Evolutionary conservation across 2,797 vertebrate species (phyloP).

Genomic region (Falco berigora): DNA sequence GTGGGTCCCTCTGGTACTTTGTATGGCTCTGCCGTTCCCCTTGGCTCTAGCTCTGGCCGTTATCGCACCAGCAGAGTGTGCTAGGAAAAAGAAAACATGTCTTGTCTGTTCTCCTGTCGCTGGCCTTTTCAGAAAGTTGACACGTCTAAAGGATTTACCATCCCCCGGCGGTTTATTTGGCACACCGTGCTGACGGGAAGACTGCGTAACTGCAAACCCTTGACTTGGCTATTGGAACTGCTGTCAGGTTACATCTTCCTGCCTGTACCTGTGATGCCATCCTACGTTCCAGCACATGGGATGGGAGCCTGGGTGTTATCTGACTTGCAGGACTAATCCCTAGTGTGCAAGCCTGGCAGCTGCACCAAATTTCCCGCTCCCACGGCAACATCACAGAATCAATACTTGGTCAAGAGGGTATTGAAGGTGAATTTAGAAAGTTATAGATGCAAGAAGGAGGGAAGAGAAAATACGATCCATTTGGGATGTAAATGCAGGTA

Average conservation of each 20-base stretch:
- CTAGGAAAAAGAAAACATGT: rapidly evolving
- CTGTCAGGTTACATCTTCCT: background rate
- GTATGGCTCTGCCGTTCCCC: background rate
- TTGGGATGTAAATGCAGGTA: background rate
- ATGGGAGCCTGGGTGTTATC: background rate
- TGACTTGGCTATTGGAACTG: rapidly evolving
- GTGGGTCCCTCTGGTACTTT: background rate
- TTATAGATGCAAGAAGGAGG: background rate
- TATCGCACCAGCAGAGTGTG: background rate
- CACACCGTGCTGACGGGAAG: rapidly evolving
- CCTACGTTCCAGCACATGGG: background rate
- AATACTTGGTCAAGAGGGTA: background rate
- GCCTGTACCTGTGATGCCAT: rapidly evolving
- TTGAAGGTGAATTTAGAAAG: background rate
- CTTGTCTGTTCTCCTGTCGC: rapidly evolving
- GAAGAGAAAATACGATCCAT: background rate
- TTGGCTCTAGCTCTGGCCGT: background rate
- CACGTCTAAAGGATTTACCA: background rate
- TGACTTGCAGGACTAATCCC: background rate
- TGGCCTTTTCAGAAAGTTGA: background rate
- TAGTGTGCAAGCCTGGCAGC: rapidly evolving
- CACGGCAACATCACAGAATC: background rate
- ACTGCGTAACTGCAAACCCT: background rate
- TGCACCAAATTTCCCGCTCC: background rate
- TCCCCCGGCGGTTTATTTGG: background rate